Evolutionary conservation across 1,140 invertebrate species (phyloP).

Genomic region (Temnothorax nylanderi): DNA sequence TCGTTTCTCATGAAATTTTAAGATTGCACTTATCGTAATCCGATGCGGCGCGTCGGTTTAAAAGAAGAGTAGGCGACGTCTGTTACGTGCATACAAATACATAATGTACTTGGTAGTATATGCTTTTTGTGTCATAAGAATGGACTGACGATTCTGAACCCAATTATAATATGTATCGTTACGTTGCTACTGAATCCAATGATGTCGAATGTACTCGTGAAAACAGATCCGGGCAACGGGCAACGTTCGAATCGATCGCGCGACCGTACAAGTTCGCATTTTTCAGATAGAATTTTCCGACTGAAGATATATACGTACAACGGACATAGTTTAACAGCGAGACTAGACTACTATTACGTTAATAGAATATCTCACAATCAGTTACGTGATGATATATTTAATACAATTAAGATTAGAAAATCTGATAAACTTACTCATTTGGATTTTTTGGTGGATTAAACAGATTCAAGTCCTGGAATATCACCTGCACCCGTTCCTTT

Average conservation of each 20-base stretch:
- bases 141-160: neutral
- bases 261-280: constrained; percentile 27
- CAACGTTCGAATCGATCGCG: constrained; percentile 53
- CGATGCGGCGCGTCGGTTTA: neutral
- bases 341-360: constrained; percentile 1
- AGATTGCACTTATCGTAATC: constrained; percentile 34
- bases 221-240: neutral
- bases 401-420: neutral
- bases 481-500: constrained; percentile 91
- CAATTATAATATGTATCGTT: neutral
- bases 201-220: constrained; percentile 1
- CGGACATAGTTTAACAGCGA: constrained; percentile 38
- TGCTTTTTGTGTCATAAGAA: constrained; percentile 34
- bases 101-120: constrained; percentile 15
- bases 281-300: constrained; percentile 52
- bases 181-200: neutral
- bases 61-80: neutral
- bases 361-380: constrained; percentile 39
- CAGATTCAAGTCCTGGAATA: constrained; percentile 91
- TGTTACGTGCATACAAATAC: constrained; percentile 17
- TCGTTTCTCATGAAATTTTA: constrained; percentile 25
- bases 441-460: constrained; percentile 86
- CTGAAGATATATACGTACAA: no score
- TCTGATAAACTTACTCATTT: constrained; percentile 87
- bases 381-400: neutral